Conservation (phyloP, 2,888 invertebrate species). For the Aphelenchoides bicaudatus region DNA sequence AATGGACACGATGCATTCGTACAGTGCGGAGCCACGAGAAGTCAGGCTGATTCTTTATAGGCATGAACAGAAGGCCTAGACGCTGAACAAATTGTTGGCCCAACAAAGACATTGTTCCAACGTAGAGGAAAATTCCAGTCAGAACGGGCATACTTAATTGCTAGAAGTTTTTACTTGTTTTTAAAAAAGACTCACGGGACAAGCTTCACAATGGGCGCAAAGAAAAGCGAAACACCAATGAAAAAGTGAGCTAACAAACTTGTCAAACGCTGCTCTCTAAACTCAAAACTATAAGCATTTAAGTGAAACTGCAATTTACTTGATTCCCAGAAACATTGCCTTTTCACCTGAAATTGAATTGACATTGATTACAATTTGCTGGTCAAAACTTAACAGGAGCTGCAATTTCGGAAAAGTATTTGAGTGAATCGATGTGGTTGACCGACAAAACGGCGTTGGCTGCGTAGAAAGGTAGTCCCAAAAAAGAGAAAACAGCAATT, state of each 20-base stretch:
- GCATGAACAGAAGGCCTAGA: constrained; percentile 58
- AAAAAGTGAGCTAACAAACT: constrained; percentile 75
- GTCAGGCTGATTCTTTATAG: constrained; percentile 50
- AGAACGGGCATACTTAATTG: constrained; percentile 63
- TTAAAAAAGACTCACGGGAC: too few species aligned
- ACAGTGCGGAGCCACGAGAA: constrained; percentile 53
- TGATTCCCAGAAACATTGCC: constrained; percentile 67
- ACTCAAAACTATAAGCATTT: neutral
- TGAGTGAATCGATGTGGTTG: constrained; percentile 86
- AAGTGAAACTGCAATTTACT: constrained; percentile 21
- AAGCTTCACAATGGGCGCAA: constrained; percentile 53
- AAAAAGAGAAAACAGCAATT: constrained; percentile 75
- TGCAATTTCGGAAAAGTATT: constrained; percentile 75
- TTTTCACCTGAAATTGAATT: too few species aligned
- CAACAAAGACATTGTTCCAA: constrained; percentile 63
- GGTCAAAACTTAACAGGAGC: too few species aligned
- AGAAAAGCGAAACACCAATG: constrained; percentile 63
- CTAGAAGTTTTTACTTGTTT: constrained; percentile 33
- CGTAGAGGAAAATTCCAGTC: constrained; percentile 65
- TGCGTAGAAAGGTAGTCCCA: constrained; percentile 92
- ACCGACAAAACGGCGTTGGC: constrained; percentile 81
- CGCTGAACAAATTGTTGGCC: constrained; percentile 57
- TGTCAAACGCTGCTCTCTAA: constrained; percentile 72
- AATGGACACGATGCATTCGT: constrained; percentile 60
- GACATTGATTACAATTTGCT: too few species aligned